Evolutionary conservation across 2,888 invertebrate genomes (phyloP), one percentile per base, ranked within the genome.

Genomic region (Caenorhabditis uteleia): DNA sequence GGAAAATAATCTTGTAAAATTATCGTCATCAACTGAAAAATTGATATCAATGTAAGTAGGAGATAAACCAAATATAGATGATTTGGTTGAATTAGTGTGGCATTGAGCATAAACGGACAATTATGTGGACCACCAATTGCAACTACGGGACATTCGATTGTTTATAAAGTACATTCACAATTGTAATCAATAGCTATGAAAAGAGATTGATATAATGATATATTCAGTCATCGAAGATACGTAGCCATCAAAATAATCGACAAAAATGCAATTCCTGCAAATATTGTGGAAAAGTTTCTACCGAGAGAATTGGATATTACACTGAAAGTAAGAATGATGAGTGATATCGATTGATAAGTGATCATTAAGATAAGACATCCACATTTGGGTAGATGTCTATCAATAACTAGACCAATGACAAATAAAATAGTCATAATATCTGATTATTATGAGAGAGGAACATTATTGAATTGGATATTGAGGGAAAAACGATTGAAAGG

Each of bases 181-280:
- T 43, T 71, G 20, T 64, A 58, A 6, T 26, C 20, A 14, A n/a
- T 14, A 16, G 18, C 23, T 33, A 7, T 38, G 16, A 45, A 31
- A 12, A 42, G 14, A n/a, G 14, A 16, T 26, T 26, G 12, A 25
- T 3, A 5, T 7, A 8, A 3, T 34, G 6, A 6, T 10, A 8
- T 25, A 23, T 68, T 54, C 40, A 68, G 58, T 42, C 33, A 31
- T 56, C 53, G 53, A 8, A 40, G 71, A 12, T 44, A 60, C 25
- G 73, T 78, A n/a, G 77, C 73, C 3, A 62, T 78, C 14, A 78
- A 78, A 53, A 65, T 78, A 3, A 72, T 78, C 43, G 64, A 78
- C 57, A 70, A 68, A 33, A 68, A 60, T 18, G 66, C 70, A 33
- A 68, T 78, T 16, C 77, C 73, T 8, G 12, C 50, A 8, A 34